A percentile compares a stretch with the other conserved stretches of the same genome.
These are phyloP conservation scores for Eristalis tenax DNA, from an alignment of 2,888 invertebrate genomes.

Conservation along the genomic window DNA sequence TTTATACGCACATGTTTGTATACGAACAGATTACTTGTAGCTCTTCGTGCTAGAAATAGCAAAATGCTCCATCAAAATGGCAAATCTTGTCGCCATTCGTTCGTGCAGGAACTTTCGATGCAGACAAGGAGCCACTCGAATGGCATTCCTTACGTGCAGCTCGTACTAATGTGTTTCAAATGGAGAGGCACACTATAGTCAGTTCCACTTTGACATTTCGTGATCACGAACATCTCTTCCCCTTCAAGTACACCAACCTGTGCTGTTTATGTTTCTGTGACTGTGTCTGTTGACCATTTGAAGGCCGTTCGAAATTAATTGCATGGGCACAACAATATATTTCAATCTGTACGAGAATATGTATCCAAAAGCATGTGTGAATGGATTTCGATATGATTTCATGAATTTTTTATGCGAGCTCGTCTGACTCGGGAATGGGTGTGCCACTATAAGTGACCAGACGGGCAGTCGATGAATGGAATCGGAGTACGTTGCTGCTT, in stretches of 20 bases:
- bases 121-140: neutral
- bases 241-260: neutral
- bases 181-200: neutral
- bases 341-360: neutral
- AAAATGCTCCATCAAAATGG: neutral
- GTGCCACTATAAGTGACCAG: slow-evolving; percentile 12
- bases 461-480: slow-evolving; percentile 12
- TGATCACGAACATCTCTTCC: slow-evolving; percentile 1
- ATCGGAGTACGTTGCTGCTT: neutral
- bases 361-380: neutral
- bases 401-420: neutral
- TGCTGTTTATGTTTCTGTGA: neutral
- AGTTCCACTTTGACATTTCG: slow-evolving; percentile 30
- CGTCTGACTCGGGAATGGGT: slow-evolving; percentile 11
- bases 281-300: slow-evolving; percentile 7
- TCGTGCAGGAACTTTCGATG: neutral
- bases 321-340: neutral
- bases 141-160: neutral
- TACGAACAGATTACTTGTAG: neutral
- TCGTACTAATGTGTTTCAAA: neutral
- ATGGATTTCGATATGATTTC: neutral
- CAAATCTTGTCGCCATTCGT: neutral
- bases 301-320: slow-evolving; percentile 39
- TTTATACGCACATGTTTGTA: neutral
- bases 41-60: neutral